Base-by-base conservation (phyloP, 2,888 invertebrate genomes). In the Meghimatium bilineatum region DNA sequence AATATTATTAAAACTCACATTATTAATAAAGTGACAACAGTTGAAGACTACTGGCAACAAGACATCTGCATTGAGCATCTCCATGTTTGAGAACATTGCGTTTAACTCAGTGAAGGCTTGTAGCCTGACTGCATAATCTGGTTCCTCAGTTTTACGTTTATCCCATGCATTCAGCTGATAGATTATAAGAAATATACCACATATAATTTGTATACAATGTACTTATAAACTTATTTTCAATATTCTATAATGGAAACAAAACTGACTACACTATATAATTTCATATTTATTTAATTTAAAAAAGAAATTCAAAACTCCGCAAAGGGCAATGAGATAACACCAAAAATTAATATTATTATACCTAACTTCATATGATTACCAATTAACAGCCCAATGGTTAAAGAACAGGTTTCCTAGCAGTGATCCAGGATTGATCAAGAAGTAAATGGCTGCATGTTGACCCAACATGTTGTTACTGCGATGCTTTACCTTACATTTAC, bases 101-200 rank as follows among this genome's bases (percentile, higher is more conserved):
- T 95, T 95, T 67, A 97, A 95, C 89, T 95, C 94, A 89, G 95
- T 96, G 89, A 97, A 97, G 0, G 96, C 96, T 81, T 96, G 95
- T 36, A 98, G 94, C 89, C 99, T 95, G 89, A 95, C 95, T 86
- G 96, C 96, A 90, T 97, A 98, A 94, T 99, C 97, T 0, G 98
- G 98, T 92, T 99, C 98, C 89, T 98, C 98, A n/a, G 98, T 95
- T 96, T 97, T 97, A 87, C 96, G 95, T 72, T 95, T 95, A 93
- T 98, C 97, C 95, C 96, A 98, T 0, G 98, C 96, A 94, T 99
- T 99, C 89, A 98, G 95, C 92, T 96, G 89, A 14, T 12, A 32
- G 29, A 23, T 74, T 29, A 49, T 26, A n/a, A 10, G 36, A 20
- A 67, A 34, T 26, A 3, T n/a, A 23, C 12, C n/a, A n/a, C n/a